Conservation (phyloP, 2,113 vertebrate genomes). For the Puffinus mauretanicus region DNA sequence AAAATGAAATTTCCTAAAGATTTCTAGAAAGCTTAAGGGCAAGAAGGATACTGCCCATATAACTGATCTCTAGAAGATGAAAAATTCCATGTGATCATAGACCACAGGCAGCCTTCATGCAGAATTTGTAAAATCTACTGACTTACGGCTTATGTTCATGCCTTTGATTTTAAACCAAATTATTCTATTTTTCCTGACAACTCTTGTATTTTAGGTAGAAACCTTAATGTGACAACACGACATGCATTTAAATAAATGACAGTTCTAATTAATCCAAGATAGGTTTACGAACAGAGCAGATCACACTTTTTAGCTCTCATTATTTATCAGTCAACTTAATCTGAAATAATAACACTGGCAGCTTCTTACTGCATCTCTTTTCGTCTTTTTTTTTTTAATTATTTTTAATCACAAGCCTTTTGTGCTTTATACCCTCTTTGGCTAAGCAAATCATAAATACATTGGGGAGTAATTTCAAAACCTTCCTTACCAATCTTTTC, state of each 20-base stretch:
- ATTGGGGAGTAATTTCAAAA: not conserved
- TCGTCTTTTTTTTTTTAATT: not conserved
- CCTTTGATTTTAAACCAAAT: not conserved
- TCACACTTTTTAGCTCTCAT: not conserved
- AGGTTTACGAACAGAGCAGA: not conserved
- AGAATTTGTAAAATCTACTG: not conserved
- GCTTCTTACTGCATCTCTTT: not conserved
- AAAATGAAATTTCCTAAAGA: not conserved
- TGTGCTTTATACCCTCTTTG: not conserved
- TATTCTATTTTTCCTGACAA: not conserved
- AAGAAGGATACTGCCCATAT: not conserved
- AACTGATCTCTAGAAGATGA: not conserved
- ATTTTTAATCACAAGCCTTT: not conserved
- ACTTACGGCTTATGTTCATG: not conserved
- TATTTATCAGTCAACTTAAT: conserved; percentile 9
- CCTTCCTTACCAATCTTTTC: not conserved
- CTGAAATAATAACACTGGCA: not conserved
- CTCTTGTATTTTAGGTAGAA: not conserved
- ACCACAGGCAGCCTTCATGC: not conserved
- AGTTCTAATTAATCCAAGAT: conserved; percentile 7
- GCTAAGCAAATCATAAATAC: not conserved
- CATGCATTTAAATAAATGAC: not conserved
- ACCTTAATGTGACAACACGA: not conserved
- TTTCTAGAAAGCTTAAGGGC: not conserved
- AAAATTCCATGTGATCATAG: not conserved